These are phyloP conservation scores for Lagria hirta DNA, from an alignment of 2,888 invertebrate species.

Conservation along the genomic window DNA sequence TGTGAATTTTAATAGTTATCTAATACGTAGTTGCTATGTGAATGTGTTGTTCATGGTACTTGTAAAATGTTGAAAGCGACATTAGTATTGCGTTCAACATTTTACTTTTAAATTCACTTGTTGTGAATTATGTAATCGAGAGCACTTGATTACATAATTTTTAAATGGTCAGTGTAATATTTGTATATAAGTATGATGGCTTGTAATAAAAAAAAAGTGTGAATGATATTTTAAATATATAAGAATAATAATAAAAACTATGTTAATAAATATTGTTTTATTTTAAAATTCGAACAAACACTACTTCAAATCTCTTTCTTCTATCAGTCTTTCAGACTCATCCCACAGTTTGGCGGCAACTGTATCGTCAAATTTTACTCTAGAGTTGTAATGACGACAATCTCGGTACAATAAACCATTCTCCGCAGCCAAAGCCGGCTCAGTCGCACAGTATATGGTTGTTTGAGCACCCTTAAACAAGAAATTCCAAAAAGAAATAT, in stretches of 20 bases:
- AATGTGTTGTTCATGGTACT: constrained; percentile 29
- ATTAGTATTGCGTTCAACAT: constrained; percentile 26
- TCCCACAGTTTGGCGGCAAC: constrained; percentile 70
- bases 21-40: constrained; percentile 22
- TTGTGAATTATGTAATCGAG: constrained; percentile 37
- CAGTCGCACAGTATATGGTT: constrained; percentile 74
- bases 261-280: constrained; percentile 31
- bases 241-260: constrained; percentile 39
- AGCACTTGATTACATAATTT: constrained; percentile 38
- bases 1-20: constrained; percentile 14
- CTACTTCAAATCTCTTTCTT: constrained; percentile 18
- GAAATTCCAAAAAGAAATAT: constrained; percentile 10
- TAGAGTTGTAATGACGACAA: constrained; percentile 66
- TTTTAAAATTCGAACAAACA: too few relatives aligned
- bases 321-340: constrained; percentile 40
- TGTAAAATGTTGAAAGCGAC: constrained; percentile 33
- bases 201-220: constrained; percentile 41
- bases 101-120: constrained; percentile 24
- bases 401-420: constrained; percentile 76
- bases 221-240: constrained; percentile 49
- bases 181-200: constrained; percentile 46
- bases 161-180: constrained; percentile 41
- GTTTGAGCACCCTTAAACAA: constrained; percentile 76
- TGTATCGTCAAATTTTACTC: constrained; percentile 63
- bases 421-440: constrained; percentile 59